A percentile compares a stretch with the other conserved stretches of the same genome.
These are phyloP conservation scores for Adelosebastes latens DNA, from an alignment of 2,797 vertebrate genomes.

Conservation along the genomic window DNA sequence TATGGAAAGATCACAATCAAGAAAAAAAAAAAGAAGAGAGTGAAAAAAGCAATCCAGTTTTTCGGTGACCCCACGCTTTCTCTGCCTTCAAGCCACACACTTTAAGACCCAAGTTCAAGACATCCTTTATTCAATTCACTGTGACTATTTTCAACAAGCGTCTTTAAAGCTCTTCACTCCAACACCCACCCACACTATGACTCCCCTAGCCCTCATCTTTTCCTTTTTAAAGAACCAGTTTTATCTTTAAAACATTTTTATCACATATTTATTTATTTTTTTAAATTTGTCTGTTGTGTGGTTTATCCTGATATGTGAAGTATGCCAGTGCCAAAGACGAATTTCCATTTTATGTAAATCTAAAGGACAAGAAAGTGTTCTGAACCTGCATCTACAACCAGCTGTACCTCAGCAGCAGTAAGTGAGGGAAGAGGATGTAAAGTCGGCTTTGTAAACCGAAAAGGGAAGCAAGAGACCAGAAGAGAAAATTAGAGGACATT, in stretches of 20 bases:
- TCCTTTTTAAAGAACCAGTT: neutral
- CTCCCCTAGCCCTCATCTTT: neutral
- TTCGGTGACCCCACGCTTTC: neutral
- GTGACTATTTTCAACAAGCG: neutral
- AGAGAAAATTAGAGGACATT: conserved; percentile 42
- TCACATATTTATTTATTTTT: conserved; percentile 8
- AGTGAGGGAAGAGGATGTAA: conserved; percentile 26
- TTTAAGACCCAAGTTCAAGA: neutral
- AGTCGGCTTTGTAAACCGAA: conserved; percentile 21
- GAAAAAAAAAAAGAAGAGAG: too few relatives aligned
- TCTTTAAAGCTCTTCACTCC: neutral
- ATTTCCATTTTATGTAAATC: conserved; percentile 49
- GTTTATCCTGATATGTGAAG: conserved; percentile 6
- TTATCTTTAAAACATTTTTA: neutral
- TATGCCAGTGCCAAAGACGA: neutral
- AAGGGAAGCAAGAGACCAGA: conserved; percentile 31
- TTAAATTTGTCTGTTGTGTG: neutral
- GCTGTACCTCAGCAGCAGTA: neutral
- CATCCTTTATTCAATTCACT: neutral
- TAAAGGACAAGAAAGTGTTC: conserved; percentile 21
- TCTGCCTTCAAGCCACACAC: neutral
- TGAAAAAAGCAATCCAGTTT: neutral
- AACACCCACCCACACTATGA: neutral
- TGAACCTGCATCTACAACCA: conserved; percentile 7
- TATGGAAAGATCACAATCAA: neutral